Conservation (phyloP, 2,113 vertebrate genomes). For the Sminthopsis crassicaudata region DNA sequence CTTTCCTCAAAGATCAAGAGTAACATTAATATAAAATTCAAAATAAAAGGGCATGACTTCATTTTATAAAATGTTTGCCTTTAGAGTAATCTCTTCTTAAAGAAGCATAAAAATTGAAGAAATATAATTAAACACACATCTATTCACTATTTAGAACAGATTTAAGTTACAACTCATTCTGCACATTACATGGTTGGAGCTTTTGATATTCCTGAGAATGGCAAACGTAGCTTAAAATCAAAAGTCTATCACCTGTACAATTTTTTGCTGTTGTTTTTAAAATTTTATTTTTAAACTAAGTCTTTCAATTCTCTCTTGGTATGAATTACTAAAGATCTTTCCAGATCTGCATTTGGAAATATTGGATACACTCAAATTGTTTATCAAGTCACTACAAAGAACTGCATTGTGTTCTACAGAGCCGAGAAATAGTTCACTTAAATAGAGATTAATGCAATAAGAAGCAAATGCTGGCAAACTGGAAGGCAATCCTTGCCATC, state of each 20-base stretch:
- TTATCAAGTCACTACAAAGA: conserved; percentile 69
- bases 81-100: conserved; percentile 54
- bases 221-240: conserved; percentile 47
- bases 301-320: background rate
- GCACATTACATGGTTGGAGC: conserved; percentile 7
- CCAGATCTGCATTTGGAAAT: conserved; percentile 56
- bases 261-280: conserved; percentile 52
- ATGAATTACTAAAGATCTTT: conserved; percentile 72
- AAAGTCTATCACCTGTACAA: conserved; percentile 43
- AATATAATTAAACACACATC: conserved; percentile 52
- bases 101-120: conserved; percentile 60
- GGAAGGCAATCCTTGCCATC: conserved; percentile 51
- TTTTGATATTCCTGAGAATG: conserved; percentile 51
- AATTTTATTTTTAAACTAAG: background rate
- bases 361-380: conserved; percentile 69
- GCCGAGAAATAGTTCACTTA: conserved; percentile 62
- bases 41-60: conserved; percentile 32
- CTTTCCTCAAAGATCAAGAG: conserved; percentile 54
- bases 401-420: conserved; percentile 62
- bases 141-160: conserved; percentile 47
- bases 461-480: conserved; percentile 62
- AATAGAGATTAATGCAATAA: conserved; percentile 64
- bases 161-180: conserved; percentile 24
- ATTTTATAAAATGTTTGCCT: conserved; percentile 46
- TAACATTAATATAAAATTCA: background rate